Base-by-base conservation (phyloP, 2,797 vertebrate species). In the Catharus ustulatus region DNA sequence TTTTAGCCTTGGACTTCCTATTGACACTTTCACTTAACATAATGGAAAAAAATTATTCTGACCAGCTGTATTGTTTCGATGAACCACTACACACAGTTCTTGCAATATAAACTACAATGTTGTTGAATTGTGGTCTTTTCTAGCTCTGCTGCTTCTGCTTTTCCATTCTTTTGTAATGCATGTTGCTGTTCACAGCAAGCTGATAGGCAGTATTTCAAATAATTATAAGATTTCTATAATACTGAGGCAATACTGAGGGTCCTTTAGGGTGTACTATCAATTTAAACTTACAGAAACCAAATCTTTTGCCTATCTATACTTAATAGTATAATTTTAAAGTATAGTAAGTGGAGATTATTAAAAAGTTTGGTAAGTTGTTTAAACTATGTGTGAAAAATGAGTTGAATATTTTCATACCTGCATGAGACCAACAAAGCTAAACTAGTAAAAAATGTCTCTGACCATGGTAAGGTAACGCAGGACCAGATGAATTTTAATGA, bases 381-480 rank as follows among this genome's bases (percentile, higher is more conserved):
- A 68, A 71, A 49, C 6, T 52, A 23, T 15, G 3, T 26, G 11
- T 27, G 15, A 79, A 80, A 84, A 68, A 29, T 51, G 3, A 32
- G 11, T 8, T 52, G 12, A 83, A 13, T 87, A 49, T 58, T 84
- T n/a, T 62, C 61, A 27, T 10, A 42, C 9, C 20, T 64, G 9
- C 2, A 30, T 3, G 15, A 54, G 7, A 45, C 13, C 7, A 55
- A 20, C 29, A 63, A 67, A 43, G 3, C 6, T 23, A 57, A 55
- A 46, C 36, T 74, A 48, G 11, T 40, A 45, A 67, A 82, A 24
- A 21, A n/a, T 38, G 17, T 63, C 29, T 18, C 40, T 54, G 6
- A 58, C 19, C 9, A 45, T 2, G 4, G 4, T 5, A 43, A 22
- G 3, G 6, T 30, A 27, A 15, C 3, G 5, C n/a, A 32, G n/a